A percentile compares a stretch with the other conserved stretches of the same genome.
phyloP scores from a whole-genome alignment of 1,140 invertebrate genomes.

The Philotrypesis tridentata region DNA sequence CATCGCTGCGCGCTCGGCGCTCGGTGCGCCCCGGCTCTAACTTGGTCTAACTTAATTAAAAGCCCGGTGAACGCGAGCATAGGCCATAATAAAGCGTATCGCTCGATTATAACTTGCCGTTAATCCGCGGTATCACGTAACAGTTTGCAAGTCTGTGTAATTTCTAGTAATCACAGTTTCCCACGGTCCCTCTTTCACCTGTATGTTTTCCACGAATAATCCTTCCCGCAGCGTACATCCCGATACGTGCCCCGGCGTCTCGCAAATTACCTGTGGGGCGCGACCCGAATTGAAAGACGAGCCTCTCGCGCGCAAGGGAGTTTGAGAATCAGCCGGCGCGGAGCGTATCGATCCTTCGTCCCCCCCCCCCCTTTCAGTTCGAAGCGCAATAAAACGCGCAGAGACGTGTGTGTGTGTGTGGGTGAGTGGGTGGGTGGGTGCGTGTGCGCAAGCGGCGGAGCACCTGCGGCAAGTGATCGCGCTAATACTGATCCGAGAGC shows the following conservation, averaged over 20 bases:
- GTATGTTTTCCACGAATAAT: slow-evolving; percentile 19
- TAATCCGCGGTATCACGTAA: slow-evolving; percentile 32
- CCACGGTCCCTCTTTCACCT: neutral
- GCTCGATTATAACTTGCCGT: slow-evolving; percentile 37
- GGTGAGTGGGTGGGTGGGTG: too few relatives aligned
- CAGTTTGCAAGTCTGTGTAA: slow-evolving; percentile 36
- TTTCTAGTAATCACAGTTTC: slow-evolving; percentile 38
- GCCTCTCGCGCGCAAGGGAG: too few relatives aligned
- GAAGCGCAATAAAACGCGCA: neutral
- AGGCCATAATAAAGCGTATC: slow-evolving; percentile 40
- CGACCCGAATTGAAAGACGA: too few relatives aligned
- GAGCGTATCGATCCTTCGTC: slow-evolving; percentile 17
- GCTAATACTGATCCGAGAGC: slow-evolving; percentile 5
- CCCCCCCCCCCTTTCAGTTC: neutral
- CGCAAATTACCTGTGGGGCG: too few relatives aligned
- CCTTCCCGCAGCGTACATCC: neutral
- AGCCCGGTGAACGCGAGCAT: neutral
- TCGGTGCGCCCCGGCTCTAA: neutral
- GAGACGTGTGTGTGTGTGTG: too few relatives aligned
- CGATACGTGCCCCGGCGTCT: neutral
- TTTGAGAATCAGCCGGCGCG: slow-evolving; percentile 7
- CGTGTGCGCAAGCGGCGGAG: neutral
- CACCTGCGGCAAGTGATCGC: neutral
- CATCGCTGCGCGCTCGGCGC: neutral
- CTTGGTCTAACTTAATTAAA: slow-evolving; percentile 40